These are phyloP conservation scores for Lepidurus couesii DNA, from an alignment of 1,140 invertebrate genomes.

Conservation along the genomic window DNA sequence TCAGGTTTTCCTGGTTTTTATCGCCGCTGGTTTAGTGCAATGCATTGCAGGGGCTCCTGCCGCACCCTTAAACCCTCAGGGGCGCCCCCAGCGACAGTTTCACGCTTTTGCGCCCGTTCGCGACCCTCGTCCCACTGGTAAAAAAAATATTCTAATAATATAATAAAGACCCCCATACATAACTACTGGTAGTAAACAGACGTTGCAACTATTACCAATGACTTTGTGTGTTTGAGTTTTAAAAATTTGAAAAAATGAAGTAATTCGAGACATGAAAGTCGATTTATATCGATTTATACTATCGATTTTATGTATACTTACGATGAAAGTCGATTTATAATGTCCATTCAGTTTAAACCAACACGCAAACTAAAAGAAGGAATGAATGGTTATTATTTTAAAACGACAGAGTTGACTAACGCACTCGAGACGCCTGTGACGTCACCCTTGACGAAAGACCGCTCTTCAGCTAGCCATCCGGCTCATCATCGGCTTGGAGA, in stretches of 20 bases:
- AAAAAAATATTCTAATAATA: background rate
- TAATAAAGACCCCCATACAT: background rate
- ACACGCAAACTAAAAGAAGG: no score
- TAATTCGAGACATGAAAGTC: no score
- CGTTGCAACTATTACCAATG: no score
- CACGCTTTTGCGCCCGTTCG: background rate
- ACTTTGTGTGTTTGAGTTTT: no score
- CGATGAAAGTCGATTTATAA: no score
- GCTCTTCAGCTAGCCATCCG: background rate
- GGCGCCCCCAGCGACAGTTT: background rate
- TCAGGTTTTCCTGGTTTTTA: slow-evolving; percentile 13
- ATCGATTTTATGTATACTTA: no score
- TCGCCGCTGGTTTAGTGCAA: background rate
- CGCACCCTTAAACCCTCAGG: background rate
- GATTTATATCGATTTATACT: no score
- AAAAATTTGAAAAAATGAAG: no score
- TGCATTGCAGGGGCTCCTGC: slow-evolving; percentile 1
- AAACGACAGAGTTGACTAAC: background rate
- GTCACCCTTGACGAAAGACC: background rate
- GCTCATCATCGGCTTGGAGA: background rate
- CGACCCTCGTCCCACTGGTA: background rate
- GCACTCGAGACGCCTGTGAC: background rate
- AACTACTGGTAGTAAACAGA: no score
- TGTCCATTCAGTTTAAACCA: no score
- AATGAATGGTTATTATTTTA: no score